Base-by-base conservation (phyloP, 2,888 invertebrate species). In the Tinea pellionella region DNA sequence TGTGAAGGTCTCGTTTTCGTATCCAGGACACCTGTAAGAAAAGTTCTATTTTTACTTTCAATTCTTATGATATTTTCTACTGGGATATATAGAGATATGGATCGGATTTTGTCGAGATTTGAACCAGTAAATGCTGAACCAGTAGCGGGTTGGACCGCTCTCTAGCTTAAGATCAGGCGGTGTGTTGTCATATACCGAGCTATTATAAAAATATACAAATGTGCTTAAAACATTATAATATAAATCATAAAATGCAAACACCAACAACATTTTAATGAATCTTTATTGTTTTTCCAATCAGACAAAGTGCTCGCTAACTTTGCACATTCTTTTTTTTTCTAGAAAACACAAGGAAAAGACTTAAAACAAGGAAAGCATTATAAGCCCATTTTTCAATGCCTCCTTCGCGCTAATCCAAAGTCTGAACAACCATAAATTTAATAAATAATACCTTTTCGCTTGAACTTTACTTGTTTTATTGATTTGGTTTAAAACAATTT, bases 11-110 rank as follows among this genome's bases (percentile, higher is more conserved):
- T 12, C 94, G 89, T 71, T 95, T 94, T 9, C 95, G 89, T 67
- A 95, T 95, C 95, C 95, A 95, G 11, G 95, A 95, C 12, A 95
- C 94, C 94, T 94, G 80, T 42, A 37, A 32, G 6, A 24, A 24
- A 51, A 13, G 24, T 6, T 24, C 24, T 6, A 24, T 24, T 24
- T 2, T 24, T 42, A 42, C 7, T 42, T 42, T 42, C 7, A n/a
- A 42, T 15, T 4, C n/a, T 42, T 42, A 13, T 42, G 7, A 24
- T 24, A 24, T 24, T 24, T 24, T 3, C 24, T 24, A 24, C 2
- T 24, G 6, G 24, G 24, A 6, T 24, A 24, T n/a, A n/a, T n/a
- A n/a, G n/a, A n/a, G n/a, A n/a, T n/a, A n/a, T n/a, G n/a, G n/a
- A n/a, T n/a, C n/a, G n/a, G n/a, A n/a, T n/a, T n/a, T n/a, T n/a